Conservation (phyloP, 2,888 invertebrate species). For the Nephrotoma appendiculata region DNA sequence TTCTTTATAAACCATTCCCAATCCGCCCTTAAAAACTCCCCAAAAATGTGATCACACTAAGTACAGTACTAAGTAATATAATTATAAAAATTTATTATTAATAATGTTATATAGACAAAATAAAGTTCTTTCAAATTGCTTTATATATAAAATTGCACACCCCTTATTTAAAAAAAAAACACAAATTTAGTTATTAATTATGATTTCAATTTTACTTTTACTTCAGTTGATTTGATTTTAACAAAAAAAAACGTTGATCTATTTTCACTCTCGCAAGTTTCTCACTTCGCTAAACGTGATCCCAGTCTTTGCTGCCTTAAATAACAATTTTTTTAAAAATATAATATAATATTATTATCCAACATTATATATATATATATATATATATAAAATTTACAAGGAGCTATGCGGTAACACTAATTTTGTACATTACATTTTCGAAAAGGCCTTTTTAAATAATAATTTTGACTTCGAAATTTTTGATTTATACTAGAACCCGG, state of each 20-base stretch:
- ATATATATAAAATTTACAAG: not conserved
- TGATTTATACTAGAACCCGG: no score
- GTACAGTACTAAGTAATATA: not conserved
- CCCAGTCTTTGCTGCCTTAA: constrained; percentile 12
- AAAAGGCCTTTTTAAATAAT: no score
- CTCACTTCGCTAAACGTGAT: constrained; percentile 11
- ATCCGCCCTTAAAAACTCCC: not conserved
- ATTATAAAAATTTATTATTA: not conserved
- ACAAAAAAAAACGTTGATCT: not conserved
- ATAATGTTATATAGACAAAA: not conserved
- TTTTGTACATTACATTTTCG: no score
- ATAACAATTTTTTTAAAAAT: constrained; percentile 6
- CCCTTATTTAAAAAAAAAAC: not conserved
- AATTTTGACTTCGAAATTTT: no score
- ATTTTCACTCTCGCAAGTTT: constrained; percentile 3
- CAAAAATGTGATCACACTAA: not conserved
- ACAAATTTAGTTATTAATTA: not conserved
- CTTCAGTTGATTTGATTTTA: not conserved
- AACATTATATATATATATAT: not conserved
- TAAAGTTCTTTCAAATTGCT: not conserved
- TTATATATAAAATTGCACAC: not conserved
- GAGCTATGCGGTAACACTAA: no score
- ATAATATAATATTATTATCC: constrained; percentile 1
- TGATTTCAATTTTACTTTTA: not conserved
- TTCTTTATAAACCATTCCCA: not conserved